These are phyloP conservation scores for Hipparchia semele DNA, from an alignment of 2,888 invertebrate species.

Conservation along the genomic window DNA sequence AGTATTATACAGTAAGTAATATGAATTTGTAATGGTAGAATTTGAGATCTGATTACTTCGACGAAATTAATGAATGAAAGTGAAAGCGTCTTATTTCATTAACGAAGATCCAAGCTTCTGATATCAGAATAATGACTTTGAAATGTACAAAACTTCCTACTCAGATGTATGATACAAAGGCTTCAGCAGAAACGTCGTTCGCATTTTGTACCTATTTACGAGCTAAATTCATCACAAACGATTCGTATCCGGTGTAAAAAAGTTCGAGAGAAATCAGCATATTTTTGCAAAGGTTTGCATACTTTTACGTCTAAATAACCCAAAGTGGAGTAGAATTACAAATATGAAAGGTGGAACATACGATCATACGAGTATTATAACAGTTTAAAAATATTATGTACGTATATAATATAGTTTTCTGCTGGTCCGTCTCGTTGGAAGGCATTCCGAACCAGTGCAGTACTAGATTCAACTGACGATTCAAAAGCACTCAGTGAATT, in stretches of 20 bases:
- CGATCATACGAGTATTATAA: background rate
- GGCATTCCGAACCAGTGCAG: too few species aligned
- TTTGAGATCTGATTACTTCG: background rate
- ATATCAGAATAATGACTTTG: background rate
- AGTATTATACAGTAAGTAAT: background rate
- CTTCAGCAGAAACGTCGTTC: background rate
- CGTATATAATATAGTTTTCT: background rate
- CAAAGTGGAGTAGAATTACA: background rate
- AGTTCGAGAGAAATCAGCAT: background rate
- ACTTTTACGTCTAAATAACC: background rate
- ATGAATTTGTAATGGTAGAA: background rate
- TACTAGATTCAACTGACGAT: too few species aligned
- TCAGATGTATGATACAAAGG: background rate
- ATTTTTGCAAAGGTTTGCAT: constrained; percentile 1
- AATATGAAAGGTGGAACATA: background rate
- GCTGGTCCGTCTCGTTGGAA: background rate
- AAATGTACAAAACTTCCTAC: background rate
- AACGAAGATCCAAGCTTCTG: too few species aligned
- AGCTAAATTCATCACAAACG: background rate
- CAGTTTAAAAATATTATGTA: too few species aligned
- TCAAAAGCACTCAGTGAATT: too few species aligned
- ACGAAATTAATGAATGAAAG: background rate
- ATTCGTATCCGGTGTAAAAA: background rate
- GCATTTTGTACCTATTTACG: background rate
- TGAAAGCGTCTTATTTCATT: background rate